These are phyloP conservation scores for Cyprinodon tularosa DNA, from an alignment of 2,113 vertebrate species.

Conservation along the genomic window DNA sequence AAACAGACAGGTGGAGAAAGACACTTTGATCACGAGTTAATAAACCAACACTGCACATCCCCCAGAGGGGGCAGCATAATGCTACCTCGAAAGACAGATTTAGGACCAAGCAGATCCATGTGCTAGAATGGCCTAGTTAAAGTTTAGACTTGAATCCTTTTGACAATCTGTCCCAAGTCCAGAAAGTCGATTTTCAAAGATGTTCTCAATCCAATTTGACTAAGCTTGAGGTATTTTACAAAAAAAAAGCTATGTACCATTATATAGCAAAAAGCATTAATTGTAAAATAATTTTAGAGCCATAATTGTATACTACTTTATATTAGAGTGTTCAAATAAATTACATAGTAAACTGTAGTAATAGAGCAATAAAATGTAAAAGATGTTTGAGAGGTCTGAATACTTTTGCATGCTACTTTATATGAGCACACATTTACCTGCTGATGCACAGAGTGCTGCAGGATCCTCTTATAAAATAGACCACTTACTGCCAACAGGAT, in stretches of 20 bases:
- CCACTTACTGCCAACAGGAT: slow-evolving; percentile 21
- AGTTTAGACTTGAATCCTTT: too few relatives aligned
- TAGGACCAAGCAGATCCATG: too few relatives aligned
- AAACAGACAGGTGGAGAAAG: too few relatives aligned
- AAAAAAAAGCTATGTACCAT: background rate
- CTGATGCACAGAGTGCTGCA: background rate
- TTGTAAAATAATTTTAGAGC: background rate
- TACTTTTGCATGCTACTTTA: background rate
- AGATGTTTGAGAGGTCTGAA: background rate
- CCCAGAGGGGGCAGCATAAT: too few relatives aligned
- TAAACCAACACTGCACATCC: too few relatives aligned
- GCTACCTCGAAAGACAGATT: too few relatives aligned
- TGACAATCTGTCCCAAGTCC: background rate
- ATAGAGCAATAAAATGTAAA: background rate
- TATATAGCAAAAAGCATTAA: background rate
- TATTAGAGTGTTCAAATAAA: background rate
- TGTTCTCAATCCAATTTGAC: background rate
- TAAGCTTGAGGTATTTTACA: background rate
- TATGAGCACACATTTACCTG: background rate
- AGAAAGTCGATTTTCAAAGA: background rate
- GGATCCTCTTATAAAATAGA: slow-evolving; percentile 1
- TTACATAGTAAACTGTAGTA: background rate
- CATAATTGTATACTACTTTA: background rate
- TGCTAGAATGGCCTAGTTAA: too few relatives aligned
- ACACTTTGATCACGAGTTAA: too few relatives aligned